Evolutionary conservation across 2,113 vertebrate genomes (phyloP), one percentile per base, ranked within the genome.

Genomic region (Chrysochloris asiatica): DNA sequence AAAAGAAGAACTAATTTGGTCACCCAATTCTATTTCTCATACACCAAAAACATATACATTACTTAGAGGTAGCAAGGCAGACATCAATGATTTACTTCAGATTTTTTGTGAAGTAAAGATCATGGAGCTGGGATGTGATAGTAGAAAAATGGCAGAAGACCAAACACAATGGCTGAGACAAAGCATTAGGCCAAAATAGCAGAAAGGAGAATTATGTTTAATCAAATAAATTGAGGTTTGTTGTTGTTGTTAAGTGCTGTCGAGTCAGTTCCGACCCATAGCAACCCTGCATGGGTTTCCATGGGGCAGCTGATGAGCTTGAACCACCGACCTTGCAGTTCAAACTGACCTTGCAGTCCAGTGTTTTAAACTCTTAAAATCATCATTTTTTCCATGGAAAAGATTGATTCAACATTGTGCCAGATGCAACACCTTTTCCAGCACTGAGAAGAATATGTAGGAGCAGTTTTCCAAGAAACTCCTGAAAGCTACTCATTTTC

Each of bases 361-460:
- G n/a, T n/a, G n/a, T n/a, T n/a, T n/a, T n/a, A n/a, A n/a, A n/a
- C n/a, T 89, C 43, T 73, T 73, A 33, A 65, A 56, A 17, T 41
- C 3, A 41, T 4, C 16, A 21, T 8, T 21, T 79, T 45, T 48
- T 41, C 10, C 56, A 30, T 9, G 38, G 67, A 41, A 65, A 86
- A 0, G 8, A 43, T 0, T 0, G 17, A 28, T 30, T 6, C 38
- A 26, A 13, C 13, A 24, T 33, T 33, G 38, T 47, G 10, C 12
- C 33, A 82, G 47, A 82, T n/a, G 6, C 61, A 82, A 52, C 13
- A 19, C 3, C 8, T 14, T 12, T 50, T 38, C 87, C 71, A 48
- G 3, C 28, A 24, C 0, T 82, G 50, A 86, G 47, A 48, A 80
- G 43, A 73, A 79, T 28, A 21, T 41, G 59, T 76, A 61, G 22